Conservation (phyloP, 2,888 invertebrate species). For the Proisotoma minuta region DNA sequence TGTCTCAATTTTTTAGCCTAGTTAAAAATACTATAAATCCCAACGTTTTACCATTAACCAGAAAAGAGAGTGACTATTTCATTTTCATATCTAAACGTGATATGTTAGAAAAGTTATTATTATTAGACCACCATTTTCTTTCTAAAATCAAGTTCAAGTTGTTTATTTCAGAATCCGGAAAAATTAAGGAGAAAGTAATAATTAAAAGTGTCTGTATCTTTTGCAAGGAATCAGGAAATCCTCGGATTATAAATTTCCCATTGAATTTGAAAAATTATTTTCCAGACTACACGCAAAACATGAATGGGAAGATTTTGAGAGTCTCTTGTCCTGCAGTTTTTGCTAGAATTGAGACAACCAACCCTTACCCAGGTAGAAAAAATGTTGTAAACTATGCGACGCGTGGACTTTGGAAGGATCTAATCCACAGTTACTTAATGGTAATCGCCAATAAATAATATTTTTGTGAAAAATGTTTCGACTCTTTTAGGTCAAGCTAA, state of each 20-base stretch:
- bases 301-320: conserved; percentile 2
- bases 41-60: too few relatives aligned
- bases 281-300: neutral
- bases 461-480: neutral
- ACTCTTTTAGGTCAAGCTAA: neutral
- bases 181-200: too few relatives aligned
- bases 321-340: neutral
- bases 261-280: neutral
- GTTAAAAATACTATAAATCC: too few relatives aligned
- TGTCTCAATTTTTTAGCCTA: too few relatives aligned
- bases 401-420: neutral
- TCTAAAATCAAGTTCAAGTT: too few relatives aligned
- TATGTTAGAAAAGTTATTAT: too few relatives aligned
- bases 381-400: neutral
- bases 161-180: too few relatives aligned
- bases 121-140: too few relatives aligned
- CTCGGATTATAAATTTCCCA: neutral
- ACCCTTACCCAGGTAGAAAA: neutral
- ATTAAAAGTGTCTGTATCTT: neutral
- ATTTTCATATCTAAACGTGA: too few relatives aligned
- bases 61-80: too few relatives aligned
- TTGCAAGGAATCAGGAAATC: neutral
- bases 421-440: neutral
- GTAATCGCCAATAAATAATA: neutral
- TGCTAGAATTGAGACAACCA: neutral